Percentiles rank a stretch among this genome's conserved stretches.
phyloP scores from a whole-genome alignment of 1,140 invertebrate genomes.

The Linepithema humile region DNA sequence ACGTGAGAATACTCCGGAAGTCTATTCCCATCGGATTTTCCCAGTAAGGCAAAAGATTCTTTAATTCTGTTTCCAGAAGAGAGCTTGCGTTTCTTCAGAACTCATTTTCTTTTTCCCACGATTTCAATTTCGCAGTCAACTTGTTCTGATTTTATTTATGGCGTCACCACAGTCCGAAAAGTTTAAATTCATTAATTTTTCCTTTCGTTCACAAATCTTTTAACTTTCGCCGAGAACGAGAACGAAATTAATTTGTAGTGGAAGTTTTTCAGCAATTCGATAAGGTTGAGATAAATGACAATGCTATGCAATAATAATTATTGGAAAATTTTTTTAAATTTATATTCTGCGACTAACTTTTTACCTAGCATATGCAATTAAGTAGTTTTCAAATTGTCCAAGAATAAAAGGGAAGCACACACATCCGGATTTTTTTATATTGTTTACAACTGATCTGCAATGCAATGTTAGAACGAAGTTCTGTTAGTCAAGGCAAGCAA shows the following conservation, averaged over 20 bases:
- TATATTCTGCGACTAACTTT: too few relatives aligned
- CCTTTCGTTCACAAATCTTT: neutral
- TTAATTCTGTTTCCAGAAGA: constrained; percentile 37
- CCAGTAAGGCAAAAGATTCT: neutral
- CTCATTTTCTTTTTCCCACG: constrained; percentile 41
- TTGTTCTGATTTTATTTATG: constrained; percentile 17
- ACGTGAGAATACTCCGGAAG: constrained; percentile 68
- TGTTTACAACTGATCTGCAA: neutral
- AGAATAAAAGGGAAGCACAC: neutral
- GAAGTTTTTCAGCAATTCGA: too few relatives aligned
- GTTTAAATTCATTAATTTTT: neutral
- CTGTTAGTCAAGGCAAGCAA: constrained; percentile 36
- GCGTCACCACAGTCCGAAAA: neutral
- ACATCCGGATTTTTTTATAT: neutral
- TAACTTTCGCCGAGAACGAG: neutral
- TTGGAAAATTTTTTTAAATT: too few relatives aligned
- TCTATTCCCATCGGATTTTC: constrained; percentile 60
- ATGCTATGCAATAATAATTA: too few relatives aligned
- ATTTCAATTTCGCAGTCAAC: constrained; percentile 12
- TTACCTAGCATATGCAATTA: too few relatives aligned
- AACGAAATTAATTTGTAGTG: too few relatives aligned
- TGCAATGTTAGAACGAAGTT: constrained; percentile 27
- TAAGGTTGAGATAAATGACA: too few relatives aligned
- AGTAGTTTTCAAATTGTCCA: neutral
- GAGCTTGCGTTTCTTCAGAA: neutral